Conservation (phyloP, 2,888 invertebrate species). For the Sicus ferrugineus region DNA sequence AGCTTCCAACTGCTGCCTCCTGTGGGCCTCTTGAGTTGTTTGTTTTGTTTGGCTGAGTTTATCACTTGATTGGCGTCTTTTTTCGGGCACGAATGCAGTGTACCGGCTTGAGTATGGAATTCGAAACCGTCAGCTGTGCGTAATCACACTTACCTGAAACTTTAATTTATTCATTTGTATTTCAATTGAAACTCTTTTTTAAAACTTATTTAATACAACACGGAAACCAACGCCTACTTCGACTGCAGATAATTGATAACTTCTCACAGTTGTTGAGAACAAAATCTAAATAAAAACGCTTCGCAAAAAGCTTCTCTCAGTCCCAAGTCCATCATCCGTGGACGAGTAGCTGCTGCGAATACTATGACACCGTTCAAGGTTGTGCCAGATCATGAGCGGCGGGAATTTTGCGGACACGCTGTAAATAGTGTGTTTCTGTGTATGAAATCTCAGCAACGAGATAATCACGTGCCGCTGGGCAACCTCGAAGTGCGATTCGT, state of each 20-base stretch:
- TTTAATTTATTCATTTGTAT: no score
- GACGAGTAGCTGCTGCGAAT: neutral
- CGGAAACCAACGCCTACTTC: no score
- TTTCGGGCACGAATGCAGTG: neutral
- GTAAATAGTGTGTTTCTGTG: no score
- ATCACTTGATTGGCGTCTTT: constrained; percentile 9
- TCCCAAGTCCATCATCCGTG: neutral
- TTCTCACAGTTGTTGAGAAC: neutral
- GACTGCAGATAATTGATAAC: no score
- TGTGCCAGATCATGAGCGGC: neutral
- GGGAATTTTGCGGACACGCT: neutral
- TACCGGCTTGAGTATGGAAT: no score
- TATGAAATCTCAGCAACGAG: no score
- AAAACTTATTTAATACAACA: no score
- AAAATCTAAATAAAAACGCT: neutral
- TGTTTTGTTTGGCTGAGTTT: constrained; percentile 14
- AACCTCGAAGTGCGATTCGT: no score
- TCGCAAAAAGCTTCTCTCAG: neutral
- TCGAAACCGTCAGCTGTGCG: no score
- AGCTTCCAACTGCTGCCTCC: constrained; percentile 1
- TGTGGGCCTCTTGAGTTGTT: neutral
- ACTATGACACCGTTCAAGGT: neutral
- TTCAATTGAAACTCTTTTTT: no score
- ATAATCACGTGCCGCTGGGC: no score
- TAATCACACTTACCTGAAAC: no score